Conservation (phyloP, 2,888 invertebrate species). For the Dione vanillae region DNA sequence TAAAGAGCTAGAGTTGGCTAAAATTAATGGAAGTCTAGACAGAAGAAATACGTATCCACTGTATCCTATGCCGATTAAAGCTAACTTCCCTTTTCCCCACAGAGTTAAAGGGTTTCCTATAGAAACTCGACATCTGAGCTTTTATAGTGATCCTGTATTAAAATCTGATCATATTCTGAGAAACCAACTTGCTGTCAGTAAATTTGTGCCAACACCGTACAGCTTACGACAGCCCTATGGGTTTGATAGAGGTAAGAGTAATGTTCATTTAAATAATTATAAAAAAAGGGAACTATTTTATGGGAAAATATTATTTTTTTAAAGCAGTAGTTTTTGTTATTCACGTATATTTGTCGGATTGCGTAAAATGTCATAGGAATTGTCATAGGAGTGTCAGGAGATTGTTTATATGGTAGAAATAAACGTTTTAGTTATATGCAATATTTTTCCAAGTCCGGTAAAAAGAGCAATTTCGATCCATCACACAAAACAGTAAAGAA, state of each 20-base stretch:
- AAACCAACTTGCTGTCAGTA: conserved; percentile 67
- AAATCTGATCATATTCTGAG: conserved; percentile 68
- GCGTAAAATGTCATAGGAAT: too few species aligned
- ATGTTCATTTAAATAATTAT: not conserved
- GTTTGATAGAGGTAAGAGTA: conserved; percentile 68
- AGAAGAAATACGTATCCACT: conserved; percentile 72
- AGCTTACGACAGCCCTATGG: conserved; percentile 69
- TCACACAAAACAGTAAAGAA: too few species aligned
- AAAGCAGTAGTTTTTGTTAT: too few species aligned
- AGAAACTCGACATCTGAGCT: conserved; percentile 61
- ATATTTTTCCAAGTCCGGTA: too few species aligned
- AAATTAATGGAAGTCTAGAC: conserved; percentile 58
- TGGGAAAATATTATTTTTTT: too few species aligned
- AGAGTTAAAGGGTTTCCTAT: conserved; percentile 57
- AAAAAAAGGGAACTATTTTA: too few species aligned
- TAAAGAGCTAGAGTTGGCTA: conserved; percentile 58
- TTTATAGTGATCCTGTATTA: conserved; percentile 69
- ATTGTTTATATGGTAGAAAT: too few species aligned
- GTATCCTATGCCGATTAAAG: conserved; percentile 71
- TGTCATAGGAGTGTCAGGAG: too few species aligned
- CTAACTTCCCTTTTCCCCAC: conserved; percentile 63
- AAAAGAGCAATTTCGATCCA: too few species aligned
- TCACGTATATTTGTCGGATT: too few species aligned
- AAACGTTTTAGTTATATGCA: too few species aligned
- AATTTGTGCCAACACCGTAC: conserved; percentile 64